phyloP scores from a whole-genome alignment of 2,797 vertebrate genomes.

The Numenius phaeopus region DNA sequence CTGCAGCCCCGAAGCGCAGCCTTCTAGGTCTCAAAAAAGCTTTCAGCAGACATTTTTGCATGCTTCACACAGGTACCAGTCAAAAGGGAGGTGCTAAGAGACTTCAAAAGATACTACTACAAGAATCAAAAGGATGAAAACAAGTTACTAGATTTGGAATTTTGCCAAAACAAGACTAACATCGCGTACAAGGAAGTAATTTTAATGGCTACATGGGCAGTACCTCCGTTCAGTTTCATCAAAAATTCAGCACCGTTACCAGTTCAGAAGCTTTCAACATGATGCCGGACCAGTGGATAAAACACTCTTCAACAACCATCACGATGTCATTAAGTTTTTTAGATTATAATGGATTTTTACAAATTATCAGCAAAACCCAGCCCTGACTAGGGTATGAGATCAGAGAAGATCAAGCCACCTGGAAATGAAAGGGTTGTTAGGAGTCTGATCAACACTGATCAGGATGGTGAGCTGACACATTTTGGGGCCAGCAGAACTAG shows the following conservation, averaged over 20 bases:
- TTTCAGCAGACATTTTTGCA: neutral
- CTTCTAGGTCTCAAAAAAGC: neutral
- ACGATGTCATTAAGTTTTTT: neutral
- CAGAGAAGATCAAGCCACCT: neutral
- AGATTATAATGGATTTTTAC: neutral
- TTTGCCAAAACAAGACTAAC: neutral
- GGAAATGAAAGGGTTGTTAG: neutral
- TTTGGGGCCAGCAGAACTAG: neutral
- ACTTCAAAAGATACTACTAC: neutral
- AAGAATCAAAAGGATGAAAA: neutral
- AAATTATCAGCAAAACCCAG: neutral
- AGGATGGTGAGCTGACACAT: neutral
- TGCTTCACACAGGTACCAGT: neutral
- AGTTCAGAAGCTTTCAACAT: neutral
- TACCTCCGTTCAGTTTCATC: neutral
- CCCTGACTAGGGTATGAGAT: neutral
- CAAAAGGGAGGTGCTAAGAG: neutral
- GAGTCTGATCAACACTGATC: neutral
- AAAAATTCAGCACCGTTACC: neutral
- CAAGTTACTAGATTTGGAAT: neutral
- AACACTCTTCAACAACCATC: neutral
- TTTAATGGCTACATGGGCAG: neutral
- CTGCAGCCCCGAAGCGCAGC: fast-evolving
- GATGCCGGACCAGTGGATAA: neutral
- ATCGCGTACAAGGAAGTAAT: neutral